Conservation (phyloP, 2,113 vertebrate genomes). For the Rhinoderma darwinii region DNA sequence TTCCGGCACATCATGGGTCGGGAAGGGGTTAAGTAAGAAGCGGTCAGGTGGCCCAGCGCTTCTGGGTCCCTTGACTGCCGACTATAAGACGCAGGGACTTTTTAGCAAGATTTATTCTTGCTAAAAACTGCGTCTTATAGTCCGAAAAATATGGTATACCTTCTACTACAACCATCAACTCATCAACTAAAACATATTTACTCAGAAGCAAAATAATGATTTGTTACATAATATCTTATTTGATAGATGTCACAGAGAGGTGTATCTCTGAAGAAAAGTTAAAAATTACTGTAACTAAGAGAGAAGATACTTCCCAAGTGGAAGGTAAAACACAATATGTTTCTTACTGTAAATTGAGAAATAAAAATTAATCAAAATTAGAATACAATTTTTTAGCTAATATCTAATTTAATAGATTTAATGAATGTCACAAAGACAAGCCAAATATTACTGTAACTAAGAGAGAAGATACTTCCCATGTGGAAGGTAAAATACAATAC, state of each 20-base stretch:
- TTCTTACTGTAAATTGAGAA: neutral
- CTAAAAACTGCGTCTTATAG: too few relatives aligned
- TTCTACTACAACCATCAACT: neutral
- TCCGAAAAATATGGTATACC: neutral
- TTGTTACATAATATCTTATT: neutral
- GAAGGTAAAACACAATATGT: neutral
- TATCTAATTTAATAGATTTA: conserved; percentile 49
- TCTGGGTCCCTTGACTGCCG: too few relatives aligned
- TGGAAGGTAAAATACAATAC: conserved; percentile 61
- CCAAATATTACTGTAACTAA: conserved; percentile 20
- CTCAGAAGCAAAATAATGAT: neutral
- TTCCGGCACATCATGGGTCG: too few relatives aligned
- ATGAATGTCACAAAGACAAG: neutral
- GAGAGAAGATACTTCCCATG: conserved; percentile 43
- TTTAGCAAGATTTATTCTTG: too few relatives aligned
- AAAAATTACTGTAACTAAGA: neutral
- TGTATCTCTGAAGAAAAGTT: neutral
- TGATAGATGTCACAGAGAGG: neutral
- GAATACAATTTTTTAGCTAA: conserved; percentile 15
- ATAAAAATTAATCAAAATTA: too few relatives aligned
- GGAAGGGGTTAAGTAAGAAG: too few relatives aligned
- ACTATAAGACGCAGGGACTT: too few relatives aligned
- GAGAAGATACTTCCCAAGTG: neutral
- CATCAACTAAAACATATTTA: neutral
- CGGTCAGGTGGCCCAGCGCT: too few relatives aligned